Evolutionary conservation across 2,113 vertebrate species (phyloP).

Genomic region (Percina caprodes): DNA sequence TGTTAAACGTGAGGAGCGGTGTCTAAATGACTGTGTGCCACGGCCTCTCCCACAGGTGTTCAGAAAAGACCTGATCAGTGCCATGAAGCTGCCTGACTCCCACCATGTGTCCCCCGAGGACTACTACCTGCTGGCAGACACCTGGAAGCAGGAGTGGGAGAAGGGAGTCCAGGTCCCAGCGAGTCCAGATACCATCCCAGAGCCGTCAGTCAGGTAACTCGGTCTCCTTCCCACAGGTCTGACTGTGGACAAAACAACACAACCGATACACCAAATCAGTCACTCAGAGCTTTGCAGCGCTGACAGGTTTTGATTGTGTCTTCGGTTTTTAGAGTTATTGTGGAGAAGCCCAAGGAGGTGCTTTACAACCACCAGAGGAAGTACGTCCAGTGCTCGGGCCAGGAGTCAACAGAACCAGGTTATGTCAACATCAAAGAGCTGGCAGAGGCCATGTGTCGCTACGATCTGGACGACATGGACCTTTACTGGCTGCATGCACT

Average conservation of each 20-base stretch:
- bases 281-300: not conserved
- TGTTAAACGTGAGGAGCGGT: not conserved
- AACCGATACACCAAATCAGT: not conserved
- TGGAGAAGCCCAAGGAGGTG: conserved; percentile 89
- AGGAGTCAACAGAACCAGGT: conserved; percentile 89
- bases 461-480: conserved; percentile 96
- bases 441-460: conserved; percentile 94
- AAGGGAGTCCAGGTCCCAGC: conserved; percentile 97
- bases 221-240: too few relatives aligned
- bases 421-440: conserved; percentile 92
- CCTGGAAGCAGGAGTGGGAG: conserved; percentile 99
- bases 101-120: conserved; percentile 93
- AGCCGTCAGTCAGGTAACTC: conserved; percentile 90
- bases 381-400: conserved; percentile 90
- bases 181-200: conserved; percentile 91
- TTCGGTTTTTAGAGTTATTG: conserved; percentile 82
- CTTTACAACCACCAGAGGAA: conserved; percentile 92
- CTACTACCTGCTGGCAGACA: conserved; percentile 94
- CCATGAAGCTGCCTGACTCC: conserved; percentile 98
- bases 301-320: not conserved
- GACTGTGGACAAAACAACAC: not conserved
- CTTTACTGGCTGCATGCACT: conserved; percentile 92
- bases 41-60: conserved; percentile 87
- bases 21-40: not conserved
- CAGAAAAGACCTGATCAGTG: conserved; percentile 99